Conservation (phyloP, 1,140 invertebrate species). For the Hestina assimilis region DNA sequence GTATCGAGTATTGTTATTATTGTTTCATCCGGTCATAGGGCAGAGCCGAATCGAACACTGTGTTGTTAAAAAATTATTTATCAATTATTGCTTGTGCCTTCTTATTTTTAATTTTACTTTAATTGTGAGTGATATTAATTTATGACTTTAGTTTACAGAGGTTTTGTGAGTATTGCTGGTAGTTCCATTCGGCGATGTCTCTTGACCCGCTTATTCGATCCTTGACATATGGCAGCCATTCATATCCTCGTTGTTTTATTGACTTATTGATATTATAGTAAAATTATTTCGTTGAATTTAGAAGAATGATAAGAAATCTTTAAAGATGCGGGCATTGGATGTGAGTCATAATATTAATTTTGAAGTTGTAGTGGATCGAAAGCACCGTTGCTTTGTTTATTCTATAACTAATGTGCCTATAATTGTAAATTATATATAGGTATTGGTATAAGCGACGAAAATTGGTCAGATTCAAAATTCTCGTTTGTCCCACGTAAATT, state of each 20-base stretch:
- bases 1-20: conserved; percentile 71
- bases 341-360: conserved; percentile 55
- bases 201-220: conserved; percentile 68
- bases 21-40: conserved; percentile 59
- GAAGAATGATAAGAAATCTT: conserved; percentile 55
- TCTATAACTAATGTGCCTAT: conserved; percentile 77
- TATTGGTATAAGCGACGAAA: conserved; percentile 63
- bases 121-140: conserved; percentile 70
- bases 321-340: conserved; percentile 71
- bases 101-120: conserved; percentile 66
- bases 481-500: conserved; percentile 41
- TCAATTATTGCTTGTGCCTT: conserved; percentile 71
- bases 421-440: conserved; percentile 76
- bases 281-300: conserved; percentile 63
- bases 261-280: conserved; percentile 64
- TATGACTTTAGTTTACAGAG: conserved; percentile 65
- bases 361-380: conserved; percentile 71
- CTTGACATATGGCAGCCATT: conserved; percentile 51
- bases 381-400: conserved; percentile 72
- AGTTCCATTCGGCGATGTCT: conserved; percentile 58
- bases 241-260: conserved; percentile 53
- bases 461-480: conserved; percentile 61
- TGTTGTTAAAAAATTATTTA: conserved; percentile 68
- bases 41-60: conserved; percentile 61
- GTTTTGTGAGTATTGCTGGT: conserved; percentile 41